Evolutionary conservation across 2,797 vertebrate species (phyloP).

Genomic region (Rhincodon typus): DNA sequence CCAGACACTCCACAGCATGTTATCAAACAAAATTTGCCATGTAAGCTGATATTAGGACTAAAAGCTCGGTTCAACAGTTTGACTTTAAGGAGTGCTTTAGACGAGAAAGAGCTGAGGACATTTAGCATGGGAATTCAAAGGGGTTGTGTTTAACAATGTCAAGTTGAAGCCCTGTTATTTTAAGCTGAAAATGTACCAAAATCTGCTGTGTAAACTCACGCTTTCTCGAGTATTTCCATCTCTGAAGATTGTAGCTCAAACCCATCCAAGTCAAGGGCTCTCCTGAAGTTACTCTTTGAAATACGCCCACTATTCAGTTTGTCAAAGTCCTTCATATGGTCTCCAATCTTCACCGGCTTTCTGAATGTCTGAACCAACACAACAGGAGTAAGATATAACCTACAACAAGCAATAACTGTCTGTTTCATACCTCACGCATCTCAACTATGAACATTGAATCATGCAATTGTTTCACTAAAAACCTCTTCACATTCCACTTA

Average conservation of each 20-base stretch:
- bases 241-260: slow-evolving; percentile 23
- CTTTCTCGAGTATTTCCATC: slow-evolving; percentile 24
- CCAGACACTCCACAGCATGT: background rate
- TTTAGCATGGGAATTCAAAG: background rate
- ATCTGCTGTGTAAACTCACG: background rate
- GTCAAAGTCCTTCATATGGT: slow-evolving; percentile 30
- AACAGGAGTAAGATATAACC: background rate
- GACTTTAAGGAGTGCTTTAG: background rate
- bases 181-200: background rate
- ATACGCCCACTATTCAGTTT: background rate
- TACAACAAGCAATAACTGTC: background rate
- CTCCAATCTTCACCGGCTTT: background rate
- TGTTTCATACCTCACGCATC: background rate
- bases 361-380: background rate
- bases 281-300: slow-evolving; percentile 17
- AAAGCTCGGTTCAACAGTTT: background rate
- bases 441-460: background rate
- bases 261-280: background rate
- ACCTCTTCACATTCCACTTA: background rate
- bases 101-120: background rate
- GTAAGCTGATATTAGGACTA: background rate
- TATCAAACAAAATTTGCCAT: background rate
- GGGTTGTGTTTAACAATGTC: background rate
- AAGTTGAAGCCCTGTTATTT: background rate
- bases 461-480: background rate